Evolutionary conservation across 1,140 invertebrate genomes (phyloP).

Genomic region (Periplaneta americana): DNA sequence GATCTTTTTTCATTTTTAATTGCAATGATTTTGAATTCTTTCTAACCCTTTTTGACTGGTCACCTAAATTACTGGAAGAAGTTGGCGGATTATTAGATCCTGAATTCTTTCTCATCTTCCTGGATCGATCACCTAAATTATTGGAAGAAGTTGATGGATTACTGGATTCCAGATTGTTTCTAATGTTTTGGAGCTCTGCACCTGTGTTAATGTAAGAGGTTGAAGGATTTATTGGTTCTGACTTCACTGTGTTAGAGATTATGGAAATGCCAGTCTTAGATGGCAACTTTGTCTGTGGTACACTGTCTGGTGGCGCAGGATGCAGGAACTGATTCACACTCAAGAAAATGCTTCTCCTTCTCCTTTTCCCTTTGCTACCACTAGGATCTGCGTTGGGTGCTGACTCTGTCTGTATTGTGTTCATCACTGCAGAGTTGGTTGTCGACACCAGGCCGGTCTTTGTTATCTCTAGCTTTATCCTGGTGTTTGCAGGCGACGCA

Average conservation of each 20-base stretch:
- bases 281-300: not conserved
- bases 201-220: too few species aligned
- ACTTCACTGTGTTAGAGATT: too few species aligned
- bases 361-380: not conserved
- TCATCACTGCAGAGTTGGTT: constrained; percentile 57
- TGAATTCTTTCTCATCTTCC: too few species aligned
- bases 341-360: not conserved
- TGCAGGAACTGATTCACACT: not conserved
- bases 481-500: not conserved
- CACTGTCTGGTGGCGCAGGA: not conserved
- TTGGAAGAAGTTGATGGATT: not conserved
- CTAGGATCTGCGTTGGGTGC: not conserved
- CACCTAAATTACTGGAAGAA: not conserved
- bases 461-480: constrained; percentile 51
- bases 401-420: constrained; percentile 13
- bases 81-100: too few species aligned
- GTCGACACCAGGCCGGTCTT: constrained; percentile 61
- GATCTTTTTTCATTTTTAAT: not conserved
- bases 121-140: not conserved
- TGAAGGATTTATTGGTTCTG: too few species aligned
- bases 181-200: too few species aligned
- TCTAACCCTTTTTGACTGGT: not conserved
- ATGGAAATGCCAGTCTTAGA: not conserved
- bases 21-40: constrained; percentile 4
- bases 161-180: not conserved